phyloP scores from a whole-genome alignment of 2,797 vertebrate genomes.

The Bovichtus variegatus region DNA sequence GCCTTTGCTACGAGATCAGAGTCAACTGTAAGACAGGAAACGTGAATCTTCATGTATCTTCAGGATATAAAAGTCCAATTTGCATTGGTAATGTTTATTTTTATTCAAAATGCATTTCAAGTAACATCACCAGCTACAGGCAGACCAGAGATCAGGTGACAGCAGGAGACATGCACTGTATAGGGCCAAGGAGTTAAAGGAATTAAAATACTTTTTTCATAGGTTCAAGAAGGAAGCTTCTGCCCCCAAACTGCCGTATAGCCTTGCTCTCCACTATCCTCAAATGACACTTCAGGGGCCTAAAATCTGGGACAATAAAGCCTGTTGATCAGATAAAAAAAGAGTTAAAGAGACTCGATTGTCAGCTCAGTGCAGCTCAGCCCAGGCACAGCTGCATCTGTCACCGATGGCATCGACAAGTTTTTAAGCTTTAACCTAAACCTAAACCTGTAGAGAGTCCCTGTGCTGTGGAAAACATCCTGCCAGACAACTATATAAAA shows the following conservation, averaged over 20 bases:
- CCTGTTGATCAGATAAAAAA: slow-evolving; percentile 3
- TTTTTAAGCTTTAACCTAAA: slow-evolving; percentile 7
- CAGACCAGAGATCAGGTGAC: not conserved
- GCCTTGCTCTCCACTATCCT: not conserved
- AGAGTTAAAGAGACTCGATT: slow-evolving; percentile 3
- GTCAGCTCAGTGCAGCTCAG: slow-evolving; percentile 15
- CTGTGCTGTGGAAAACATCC: not conserved
- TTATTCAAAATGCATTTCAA: not conserved
- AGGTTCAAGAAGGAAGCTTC: slow-evolving; percentile 11
- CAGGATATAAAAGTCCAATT: slow-evolving; percentile 4
- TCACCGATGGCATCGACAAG: slow-evolving; percentile 5
- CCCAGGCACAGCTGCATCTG: not conserved
- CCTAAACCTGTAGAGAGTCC: slow-evolving; percentile 1
- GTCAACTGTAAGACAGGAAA: not conserved
- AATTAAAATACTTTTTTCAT: slow-evolving; percentile 4
- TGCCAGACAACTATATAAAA: not conserved
- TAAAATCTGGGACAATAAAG: slow-evolving; percentile 3
- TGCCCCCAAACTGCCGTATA: too few relatives aligned
- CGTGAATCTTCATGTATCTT: not conserved
- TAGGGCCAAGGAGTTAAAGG: not conserved
- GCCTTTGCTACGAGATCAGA: not conserved
- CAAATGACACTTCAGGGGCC: not conserved
- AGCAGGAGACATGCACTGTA: not conserved
- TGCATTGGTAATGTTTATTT: slow-evolving; percentile 1
- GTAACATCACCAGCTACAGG: not conserved